Percentiles rank a stretch among this genome's conserved stretches.
phyloP scores from a whole-genome alignment of 2,113 vertebrate genomes.

The Gopherus flavomarginatus region DNA sequence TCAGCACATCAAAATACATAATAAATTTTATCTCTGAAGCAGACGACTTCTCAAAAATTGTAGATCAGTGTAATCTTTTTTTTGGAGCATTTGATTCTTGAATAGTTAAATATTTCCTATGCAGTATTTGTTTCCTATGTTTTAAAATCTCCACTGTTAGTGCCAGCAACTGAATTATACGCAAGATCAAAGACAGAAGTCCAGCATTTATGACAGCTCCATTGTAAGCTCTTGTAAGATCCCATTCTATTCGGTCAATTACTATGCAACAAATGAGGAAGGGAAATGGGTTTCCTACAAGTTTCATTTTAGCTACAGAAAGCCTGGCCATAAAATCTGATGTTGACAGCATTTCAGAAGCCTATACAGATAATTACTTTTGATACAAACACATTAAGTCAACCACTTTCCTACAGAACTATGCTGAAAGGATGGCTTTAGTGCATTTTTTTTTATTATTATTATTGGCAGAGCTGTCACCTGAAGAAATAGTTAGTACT shows the following conservation, averaged over 20 bases:
- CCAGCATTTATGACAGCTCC: background rate
- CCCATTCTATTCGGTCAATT: background rate
- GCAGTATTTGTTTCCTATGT: background rate
- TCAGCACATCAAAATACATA: no score
- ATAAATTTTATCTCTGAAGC: no score
- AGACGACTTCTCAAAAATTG: no score
- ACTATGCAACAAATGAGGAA: background rate
- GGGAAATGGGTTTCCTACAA: background rate
- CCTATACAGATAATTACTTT: background rate
- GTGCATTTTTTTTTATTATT: constrained; percentile 20
- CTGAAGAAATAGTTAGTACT: background rate
- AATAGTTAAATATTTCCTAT: background rate
- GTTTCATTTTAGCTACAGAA: background rate
- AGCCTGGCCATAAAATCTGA: background rate
- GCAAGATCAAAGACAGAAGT: background rate
- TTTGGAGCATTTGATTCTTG: background rate
- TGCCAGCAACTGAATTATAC: background rate
- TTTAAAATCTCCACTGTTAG: background rate
- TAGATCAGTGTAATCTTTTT: background rate
- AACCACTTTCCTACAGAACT: background rate
- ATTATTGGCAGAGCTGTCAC: background rate
- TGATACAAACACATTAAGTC: background rate
- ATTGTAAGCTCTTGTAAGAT: background rate
- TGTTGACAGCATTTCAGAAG: background rate
- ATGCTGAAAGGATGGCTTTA: background rate